Evolutionary conservation across 2,113 vertebrate species (phyloP).

Genomic region (Aegypius monachus): DNA sequence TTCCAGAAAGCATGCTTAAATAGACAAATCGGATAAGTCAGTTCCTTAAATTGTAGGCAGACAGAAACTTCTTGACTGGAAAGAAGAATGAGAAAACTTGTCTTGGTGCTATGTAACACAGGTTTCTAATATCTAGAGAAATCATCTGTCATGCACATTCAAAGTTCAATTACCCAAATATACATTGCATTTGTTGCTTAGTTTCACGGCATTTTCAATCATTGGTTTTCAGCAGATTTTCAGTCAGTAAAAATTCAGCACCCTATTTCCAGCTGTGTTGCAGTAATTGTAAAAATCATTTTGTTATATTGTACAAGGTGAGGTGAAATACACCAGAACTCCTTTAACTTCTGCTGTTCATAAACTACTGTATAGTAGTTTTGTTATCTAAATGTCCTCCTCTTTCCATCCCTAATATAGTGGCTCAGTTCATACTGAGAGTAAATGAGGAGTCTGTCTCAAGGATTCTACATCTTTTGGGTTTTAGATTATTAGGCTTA

Average conservation of each 20-base stretch:
- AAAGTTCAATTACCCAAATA: neutral
- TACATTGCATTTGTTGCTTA: neutral
- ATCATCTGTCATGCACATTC: neutral
- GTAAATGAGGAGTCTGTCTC: neutral
- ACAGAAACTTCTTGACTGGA: neutral
- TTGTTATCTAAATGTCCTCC: neutral
- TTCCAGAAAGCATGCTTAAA: neutral
- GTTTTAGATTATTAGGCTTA: neutral
- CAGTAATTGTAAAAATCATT: neutral
- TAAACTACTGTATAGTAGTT: neutral
- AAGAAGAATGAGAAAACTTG: neutral
- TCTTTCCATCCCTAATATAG: fast-evolving
- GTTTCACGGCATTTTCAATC: neutral
- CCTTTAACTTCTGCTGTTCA: neutral
- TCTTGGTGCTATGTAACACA: neutral
- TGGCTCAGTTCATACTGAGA: neutral
- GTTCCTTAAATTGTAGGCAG: neutral
- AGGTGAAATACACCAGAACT: neutral
- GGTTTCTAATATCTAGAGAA: neutral
- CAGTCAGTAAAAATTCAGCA: neutral
- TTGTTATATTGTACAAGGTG: neutral
- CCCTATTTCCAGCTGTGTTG: neutral
- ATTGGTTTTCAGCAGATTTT: neutral
- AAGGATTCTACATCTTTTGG: neutral
- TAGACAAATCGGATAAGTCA: neutral